Percentiles rank a stretch among this genome's conserved stretches.
Evolutionary conservation across 2,797 vertebrate species (phyloP).

Genomic region (Sebastiscus albofasciatus): DNA sequence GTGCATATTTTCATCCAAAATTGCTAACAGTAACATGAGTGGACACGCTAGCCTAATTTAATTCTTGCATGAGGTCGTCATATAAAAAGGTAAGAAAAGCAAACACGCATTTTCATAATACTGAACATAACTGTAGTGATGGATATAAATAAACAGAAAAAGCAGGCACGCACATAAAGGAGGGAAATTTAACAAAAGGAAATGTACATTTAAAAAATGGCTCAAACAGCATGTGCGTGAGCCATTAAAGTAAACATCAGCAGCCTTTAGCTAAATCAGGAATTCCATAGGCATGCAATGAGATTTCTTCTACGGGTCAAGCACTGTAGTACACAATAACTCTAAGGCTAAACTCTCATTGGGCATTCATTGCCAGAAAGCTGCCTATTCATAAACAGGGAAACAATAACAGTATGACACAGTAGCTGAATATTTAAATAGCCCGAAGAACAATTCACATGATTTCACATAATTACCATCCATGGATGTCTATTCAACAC

Average conservation of each 20-base stretch:
- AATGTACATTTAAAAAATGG: neutral
- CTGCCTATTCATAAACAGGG: constrained; percentile 27
- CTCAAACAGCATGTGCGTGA: constrained; percentile 33
- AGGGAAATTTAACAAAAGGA: neutral
- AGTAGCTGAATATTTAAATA: constrained; percentile 40
- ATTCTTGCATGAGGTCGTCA: neutral
- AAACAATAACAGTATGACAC: constrained; percentile 42
- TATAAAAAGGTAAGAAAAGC: neutral
- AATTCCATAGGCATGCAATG: constrained; percentile 42
- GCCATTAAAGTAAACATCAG: constrained; percentile 50
- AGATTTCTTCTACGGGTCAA: constrained; percentile 45
- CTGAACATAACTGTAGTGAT: neutral
- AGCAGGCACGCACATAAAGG: neutral
- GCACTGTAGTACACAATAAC: constrained; percentile 26
- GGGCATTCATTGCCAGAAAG: constrained; percentile 30
- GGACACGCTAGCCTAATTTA: neutral
- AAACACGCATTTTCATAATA: neutral
- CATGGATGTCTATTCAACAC: constrained; percentile 42
- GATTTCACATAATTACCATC: constrained; percentile 60
- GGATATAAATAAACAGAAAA: neutral
- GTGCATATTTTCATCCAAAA: constrained; percentile 10
- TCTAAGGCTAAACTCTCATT: constrained; percentile 39
- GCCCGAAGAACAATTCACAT: constrained; percentile 46
- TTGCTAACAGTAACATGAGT: neutral
- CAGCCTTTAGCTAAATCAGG: constrained; percentile 40